phyloP scores from a whole-genome alignment of 2,797 vertebrate species.

The Eospalax fontanierii region DNA sequence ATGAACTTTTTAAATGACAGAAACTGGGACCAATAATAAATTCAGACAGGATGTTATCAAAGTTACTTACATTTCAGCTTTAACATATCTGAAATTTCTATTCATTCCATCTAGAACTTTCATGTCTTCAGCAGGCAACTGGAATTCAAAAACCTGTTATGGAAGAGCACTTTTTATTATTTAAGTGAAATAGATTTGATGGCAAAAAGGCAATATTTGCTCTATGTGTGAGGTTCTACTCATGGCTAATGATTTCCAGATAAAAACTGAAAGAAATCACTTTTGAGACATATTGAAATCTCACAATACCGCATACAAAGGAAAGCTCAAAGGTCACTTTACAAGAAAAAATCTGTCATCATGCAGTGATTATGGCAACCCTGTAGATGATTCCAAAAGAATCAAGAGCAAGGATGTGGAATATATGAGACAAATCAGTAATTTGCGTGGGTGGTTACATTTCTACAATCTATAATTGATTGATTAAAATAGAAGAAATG shows the following conservation, averaged over 20 bases:
- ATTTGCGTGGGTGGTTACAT: not conserved
- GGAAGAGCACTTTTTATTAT: not conserved
- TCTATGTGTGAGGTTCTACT: too few relatives aligned
- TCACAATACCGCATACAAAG: not conserved
- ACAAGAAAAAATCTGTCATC: not conserved
- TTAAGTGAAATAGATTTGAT: not conserved
- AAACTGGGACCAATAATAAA: too few relatives aligned
- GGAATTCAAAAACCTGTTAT: constrained; percentile 83
- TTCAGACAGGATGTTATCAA: not conserved
- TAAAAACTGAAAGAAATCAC: not conserved
- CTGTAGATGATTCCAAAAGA: not conserved
- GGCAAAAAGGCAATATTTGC: not conserved
- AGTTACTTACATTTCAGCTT: constrained; percentile 10
- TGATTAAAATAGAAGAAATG: not conserved
- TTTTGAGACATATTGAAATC: not conserved
- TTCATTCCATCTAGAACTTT: constrained; percentile 69
- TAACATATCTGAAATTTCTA: constrained; percentile 52
- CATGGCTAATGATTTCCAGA: not conserved
- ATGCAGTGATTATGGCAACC: not conserved
- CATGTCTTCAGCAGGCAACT: constrained; percentile 73
- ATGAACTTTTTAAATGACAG: not conserved
- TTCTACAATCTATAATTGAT: not conserved
- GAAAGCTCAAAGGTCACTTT: not conserved
- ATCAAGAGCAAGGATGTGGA: not conserved
- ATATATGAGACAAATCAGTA: not conserved